Evolutionary conservation across 2,797 vertebrate species (phyloP).

Genomic region (Urophycis tenuis): DNA sequence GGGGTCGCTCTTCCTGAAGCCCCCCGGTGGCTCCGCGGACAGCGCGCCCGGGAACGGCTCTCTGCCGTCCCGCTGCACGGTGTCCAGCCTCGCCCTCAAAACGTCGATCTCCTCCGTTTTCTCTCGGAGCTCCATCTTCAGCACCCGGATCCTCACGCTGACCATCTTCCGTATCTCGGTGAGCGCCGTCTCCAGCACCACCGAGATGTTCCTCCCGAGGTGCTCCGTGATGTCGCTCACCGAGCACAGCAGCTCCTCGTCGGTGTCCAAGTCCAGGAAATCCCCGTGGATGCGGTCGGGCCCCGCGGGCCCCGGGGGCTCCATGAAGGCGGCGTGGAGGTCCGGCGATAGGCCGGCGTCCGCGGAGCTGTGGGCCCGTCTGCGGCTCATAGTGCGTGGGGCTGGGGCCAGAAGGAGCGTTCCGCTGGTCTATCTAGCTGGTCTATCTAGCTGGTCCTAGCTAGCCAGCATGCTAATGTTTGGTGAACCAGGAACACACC

Average conservation of each 20-base stretch:
- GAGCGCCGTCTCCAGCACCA: conserved; percentile 69
- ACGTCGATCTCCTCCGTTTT: conserved; percentile 68
- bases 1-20: conserved; percentile 56
- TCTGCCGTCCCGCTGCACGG: conserved; percentile 48
- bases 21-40: conserved; percentile 31
- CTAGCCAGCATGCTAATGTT: conserved; percentile 53
- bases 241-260: conserved; percentile 73
- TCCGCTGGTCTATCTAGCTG: too few relatives aligned
- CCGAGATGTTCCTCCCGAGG: conserved; percentile 71
- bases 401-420: too few relatives aligned
- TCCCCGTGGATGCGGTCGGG: too few relatives aligned
- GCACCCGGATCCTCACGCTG: conserved; percentile 65
- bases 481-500: conserved; percentile 32
- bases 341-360: conserved; percentile 59
- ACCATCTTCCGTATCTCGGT: conserved; percentile 73
- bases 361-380: conserved; percentile 49
- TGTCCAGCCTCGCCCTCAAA: conserved; percentile 60
- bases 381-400: conserved; percentile 62
- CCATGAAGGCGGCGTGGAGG: conserved; percentile 58
- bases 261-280: conserved; percentile 45
- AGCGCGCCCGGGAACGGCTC: conserved; percentile 36
- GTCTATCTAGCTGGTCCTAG: not conserved
- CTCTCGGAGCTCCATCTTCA: conserved; percentile 71
- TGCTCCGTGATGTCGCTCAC: conserved; percentile 74
- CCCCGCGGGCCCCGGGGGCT: conserved; percentile 46